Percentiles rank a stretch among this genome's conserved stretches.
Conservation (phyloP, 2,113 vertebrate genomes). For the Bothrops jararaca region DNA sequence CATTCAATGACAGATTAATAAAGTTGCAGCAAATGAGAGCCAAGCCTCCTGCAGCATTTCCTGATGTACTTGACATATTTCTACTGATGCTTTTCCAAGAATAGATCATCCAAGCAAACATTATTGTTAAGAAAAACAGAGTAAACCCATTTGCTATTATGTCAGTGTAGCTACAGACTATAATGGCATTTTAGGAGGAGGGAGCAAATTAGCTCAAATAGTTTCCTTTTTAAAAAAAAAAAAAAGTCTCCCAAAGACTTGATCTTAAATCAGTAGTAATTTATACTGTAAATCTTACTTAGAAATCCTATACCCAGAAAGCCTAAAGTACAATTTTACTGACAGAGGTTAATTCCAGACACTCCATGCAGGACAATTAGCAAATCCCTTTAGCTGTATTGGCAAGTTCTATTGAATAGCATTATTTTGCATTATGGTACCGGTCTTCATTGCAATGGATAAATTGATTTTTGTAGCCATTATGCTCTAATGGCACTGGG, state of each 20-base stretch:
- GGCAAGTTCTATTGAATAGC: neutral
- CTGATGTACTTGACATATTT: neutral
- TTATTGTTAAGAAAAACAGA: neutral
- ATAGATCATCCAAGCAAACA: neutral
- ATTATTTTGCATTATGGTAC: constrained; percentile 1
- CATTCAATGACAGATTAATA: neutral
- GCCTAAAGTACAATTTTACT: neutral
- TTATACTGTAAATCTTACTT: neutral
- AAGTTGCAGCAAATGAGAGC: neutral
- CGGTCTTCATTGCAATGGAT: neutral
- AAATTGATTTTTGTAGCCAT: neutral
- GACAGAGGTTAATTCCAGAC: neutral
- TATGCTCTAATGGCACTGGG: neutral
- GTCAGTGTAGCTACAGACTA: neutral
- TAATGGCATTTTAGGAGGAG: neutral
- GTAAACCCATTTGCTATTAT: neutral
- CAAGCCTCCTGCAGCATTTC: constrained; percentile 12
- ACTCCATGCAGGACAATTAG: neutral
- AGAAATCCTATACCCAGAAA: neutral
- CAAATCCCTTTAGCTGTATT: neutral
- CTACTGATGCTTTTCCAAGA: neutral
- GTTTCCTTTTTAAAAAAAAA: neutral
- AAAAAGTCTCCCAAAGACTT: neutral
- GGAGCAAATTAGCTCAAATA: neutral
- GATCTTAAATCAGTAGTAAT: neutral